Conservation (phyloP, 2,888 invertebrate species). For the Drosophila greeni region DNA sequence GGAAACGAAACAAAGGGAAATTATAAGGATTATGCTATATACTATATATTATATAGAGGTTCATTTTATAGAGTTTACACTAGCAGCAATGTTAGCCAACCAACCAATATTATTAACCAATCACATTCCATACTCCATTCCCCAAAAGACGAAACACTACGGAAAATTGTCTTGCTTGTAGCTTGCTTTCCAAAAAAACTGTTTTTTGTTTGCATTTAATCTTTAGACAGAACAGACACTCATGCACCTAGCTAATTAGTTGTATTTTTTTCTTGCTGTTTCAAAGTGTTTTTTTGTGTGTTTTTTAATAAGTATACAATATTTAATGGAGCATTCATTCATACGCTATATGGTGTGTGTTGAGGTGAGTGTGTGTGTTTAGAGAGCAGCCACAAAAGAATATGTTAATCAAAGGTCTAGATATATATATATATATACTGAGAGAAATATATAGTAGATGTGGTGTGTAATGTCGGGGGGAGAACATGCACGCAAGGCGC, state of each 20-base stretch:
- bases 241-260: constrained; percentile 71
- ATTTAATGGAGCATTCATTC: constrained; percentile 42
- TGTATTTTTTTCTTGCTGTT: constrained; percentile 25
- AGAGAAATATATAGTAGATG: constrained; percentile 13
- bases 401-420: constrained; percentile 35
- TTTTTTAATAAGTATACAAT: constrained; percentile 28
- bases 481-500: constrained; percentile 70
- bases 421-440: neutral
- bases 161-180: constrained; percentile 39
- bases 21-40: constrained; percentile 30
- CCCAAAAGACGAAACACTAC: constrained; percentile 55
- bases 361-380: constrained; percentile 10
- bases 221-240: constrained; percentile 66
- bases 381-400: constrained; percentile 43
- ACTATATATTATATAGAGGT: constrained; percentile 1
- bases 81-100: constrained; percentile 61
- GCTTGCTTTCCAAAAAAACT: constrained; percentile 29
- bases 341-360: constrained; percentile 33
- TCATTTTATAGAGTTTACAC: constrained; percentile 20
- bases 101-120: constrained; percentile 44
- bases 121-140: constrained; percentile 60
- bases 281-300: constrained; percentile 19
- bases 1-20: constrained; percentile 44
- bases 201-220: constrained; percentile 27
- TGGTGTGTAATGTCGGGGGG: constrained; percentile 20